Percentiles rank a stretch among this genome's conserved stretches.
Conservation (phyloP, 2,888 invertebrate genomes). For the Apantesis nais region DNA sequence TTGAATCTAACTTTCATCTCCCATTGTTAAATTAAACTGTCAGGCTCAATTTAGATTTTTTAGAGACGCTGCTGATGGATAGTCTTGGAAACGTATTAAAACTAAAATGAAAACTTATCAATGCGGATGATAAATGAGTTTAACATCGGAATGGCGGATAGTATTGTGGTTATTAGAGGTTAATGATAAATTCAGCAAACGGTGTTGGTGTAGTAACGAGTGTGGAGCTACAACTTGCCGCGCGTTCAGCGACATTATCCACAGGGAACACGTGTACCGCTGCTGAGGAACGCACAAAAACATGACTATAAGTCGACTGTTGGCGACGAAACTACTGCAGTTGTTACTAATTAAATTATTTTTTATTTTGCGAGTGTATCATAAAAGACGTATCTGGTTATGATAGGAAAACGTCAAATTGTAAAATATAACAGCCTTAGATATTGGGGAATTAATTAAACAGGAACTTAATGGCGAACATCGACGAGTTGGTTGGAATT, state of each 20-base stretch:
- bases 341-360: background rate
- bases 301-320: background rate
- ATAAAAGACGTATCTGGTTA: background rate
- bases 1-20: too few species aligned
- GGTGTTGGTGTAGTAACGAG: background rate
- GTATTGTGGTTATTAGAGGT: background rate
- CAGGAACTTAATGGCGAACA: too few species aligned
- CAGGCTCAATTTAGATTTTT: background rate
- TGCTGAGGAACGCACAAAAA: background rate
- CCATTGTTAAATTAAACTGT: background rate
- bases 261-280: background rate
- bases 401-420: background rate
- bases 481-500: too few species aligned
- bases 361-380: background rate
- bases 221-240: background rate
- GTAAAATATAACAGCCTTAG: background rate
- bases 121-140: background rate
- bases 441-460: background rate
- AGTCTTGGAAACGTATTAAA: background rate
- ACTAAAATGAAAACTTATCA: background rate
- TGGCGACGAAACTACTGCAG: background rate
- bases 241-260: background rate
- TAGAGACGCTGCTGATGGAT: background rate
- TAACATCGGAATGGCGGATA: constrained; percentile 4
- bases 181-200: background rate